A percentile compares a stretch with the other conserved stretches of the same genome.
Conservation (phyloP, 2,797 vertebrate genomes). For the Hirundo rustica region DNA sequence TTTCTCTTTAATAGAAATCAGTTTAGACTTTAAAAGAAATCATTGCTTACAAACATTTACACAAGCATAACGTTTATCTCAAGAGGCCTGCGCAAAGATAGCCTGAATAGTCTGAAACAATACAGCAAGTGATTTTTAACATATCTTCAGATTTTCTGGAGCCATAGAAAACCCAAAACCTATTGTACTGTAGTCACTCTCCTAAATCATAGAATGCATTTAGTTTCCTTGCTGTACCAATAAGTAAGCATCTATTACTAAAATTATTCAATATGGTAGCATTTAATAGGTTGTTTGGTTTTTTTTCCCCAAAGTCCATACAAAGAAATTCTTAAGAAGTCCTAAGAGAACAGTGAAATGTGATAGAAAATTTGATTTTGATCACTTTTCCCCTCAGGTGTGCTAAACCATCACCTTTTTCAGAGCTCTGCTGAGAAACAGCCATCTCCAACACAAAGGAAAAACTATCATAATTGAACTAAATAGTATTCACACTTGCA, state of each 20-base stretch:
- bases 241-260: not conserved
- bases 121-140: fast-evolving
- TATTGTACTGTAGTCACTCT: not conserved
- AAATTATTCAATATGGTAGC: not conserved
- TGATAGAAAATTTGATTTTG: not conserved
- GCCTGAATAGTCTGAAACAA: not conserved
- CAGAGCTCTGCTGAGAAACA: not conserved
- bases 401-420: not conserved
- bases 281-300: not conserved
- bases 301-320: not conserved
- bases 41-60: not conserved
- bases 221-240: not conserved
- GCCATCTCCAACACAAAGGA: not conserved
- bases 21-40: not conserved
- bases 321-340: not conserved
- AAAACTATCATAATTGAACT: not conserved
- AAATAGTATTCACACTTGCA: not conserved
- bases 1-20: not conserved
- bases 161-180: not conserved
- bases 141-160: not conserved
- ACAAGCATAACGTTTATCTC: not conserved
- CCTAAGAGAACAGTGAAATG: not conserved
- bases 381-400: not conserved
- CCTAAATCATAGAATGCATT: not conserved
- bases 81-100: not conserved